phyloP scores from a whole-genome alignment of 2,888 invertebrate species.

The Netelia melanura region DNA sequence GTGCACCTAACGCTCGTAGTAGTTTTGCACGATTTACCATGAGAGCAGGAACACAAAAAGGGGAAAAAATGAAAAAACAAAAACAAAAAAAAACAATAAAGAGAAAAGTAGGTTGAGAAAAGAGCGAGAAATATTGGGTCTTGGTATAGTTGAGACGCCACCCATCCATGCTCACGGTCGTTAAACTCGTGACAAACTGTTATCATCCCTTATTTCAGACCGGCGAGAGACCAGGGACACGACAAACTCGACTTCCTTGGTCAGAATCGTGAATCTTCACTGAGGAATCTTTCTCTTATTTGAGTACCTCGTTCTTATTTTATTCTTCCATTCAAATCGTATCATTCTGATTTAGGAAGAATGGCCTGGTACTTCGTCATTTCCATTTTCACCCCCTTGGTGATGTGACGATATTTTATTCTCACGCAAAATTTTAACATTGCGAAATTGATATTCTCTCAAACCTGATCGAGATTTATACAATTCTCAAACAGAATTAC shows the following conservation, averaged over 20 bases:
- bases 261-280: not conserved
- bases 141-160: constrained; percentile 35
- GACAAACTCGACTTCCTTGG: constrained; percentile 26
- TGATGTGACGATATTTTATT: not conserved
- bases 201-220: constrained; percentile 46
- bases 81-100: constrained; percentile 1
- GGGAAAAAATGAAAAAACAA: not conserved
- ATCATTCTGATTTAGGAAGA: not conserved
- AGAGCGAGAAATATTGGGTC: constrained; percentile 26
- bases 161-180: constrained; percentile 39
- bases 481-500: not conserved
- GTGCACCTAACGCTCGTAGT: not conserved
- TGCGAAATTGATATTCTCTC: not conserved
- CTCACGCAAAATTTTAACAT: not conserved
- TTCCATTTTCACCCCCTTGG: not conserved
- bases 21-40: constrained; percentile 21
- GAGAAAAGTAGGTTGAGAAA: not conserved
- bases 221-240: constrained; percentile 19
- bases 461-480: not conserved
- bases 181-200: constrained; percentile 64
- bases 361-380: not conserved
- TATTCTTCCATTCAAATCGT: not conserved
- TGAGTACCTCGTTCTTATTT: not conserved
- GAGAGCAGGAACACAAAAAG: not conserved
- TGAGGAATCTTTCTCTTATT: not conserved